Percentiles rank a stretch among this genome's conserved stretches.
Conservation (phyloP, 1,140 invertebrate species). For the Andricus grossulariae region DNA sequence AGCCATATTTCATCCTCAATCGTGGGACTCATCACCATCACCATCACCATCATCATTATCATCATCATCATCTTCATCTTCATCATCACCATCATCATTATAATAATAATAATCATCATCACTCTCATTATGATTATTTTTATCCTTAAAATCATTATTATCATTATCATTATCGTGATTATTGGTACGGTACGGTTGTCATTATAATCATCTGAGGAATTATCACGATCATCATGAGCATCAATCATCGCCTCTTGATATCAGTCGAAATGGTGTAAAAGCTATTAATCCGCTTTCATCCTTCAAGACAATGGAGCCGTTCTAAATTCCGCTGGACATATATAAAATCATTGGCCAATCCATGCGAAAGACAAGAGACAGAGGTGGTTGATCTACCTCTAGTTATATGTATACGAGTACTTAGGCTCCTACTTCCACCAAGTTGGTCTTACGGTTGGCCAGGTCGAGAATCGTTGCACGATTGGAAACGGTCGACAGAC, state of each 20-base stretch:
- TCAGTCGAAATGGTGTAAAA: conserved; percentile 32
- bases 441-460: background rate
- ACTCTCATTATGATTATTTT: conserved; percentile 6
- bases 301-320: conserved; percentile 54
- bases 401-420: background rate
- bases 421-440: background rate
- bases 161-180: conserved; percentile 1
- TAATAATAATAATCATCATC: background rate
- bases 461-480: conserved; percentile 4
- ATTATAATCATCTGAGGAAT: background rate
- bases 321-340: conserved; percentile 52
- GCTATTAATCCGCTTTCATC: conserved; percentile 50
- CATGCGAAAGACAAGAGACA: background rate
- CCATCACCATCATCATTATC: conserved; percentile 18
- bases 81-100: background rate
- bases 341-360: conserved; percentile 11
- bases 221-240: conserved; percentile 13
- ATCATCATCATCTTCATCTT: background rate
- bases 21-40: conserved; percentile 39
- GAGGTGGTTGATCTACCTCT: background rate
- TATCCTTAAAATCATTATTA: background rate
- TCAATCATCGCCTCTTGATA: background rate
- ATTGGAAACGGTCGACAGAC: conserved; percentile 44
- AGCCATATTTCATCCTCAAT: conserved; percentile 44
- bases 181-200: background rate